A percentile compares a stretch with the other conserved stretches of the same genome.
Evolutionary conservation across 2,888 invertebrate genomes (phyloP).

Genomic region (Diarsia mendica): DNA sequence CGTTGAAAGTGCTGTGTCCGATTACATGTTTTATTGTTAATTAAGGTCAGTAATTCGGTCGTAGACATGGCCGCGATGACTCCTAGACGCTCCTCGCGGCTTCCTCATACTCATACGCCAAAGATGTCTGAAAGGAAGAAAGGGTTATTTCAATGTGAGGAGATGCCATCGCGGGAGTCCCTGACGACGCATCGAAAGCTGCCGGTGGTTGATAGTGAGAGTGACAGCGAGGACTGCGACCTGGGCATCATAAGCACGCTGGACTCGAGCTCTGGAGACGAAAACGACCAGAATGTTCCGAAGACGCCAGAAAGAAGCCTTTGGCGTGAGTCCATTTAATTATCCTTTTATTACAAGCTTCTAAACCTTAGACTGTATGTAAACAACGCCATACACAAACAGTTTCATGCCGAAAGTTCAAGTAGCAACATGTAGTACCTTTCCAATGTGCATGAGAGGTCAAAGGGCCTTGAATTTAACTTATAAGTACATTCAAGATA

Average conservation of each 20-base stretch:
- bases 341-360: not conserved
- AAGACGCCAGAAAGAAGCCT: conserved; percentile 81
- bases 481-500: conserved; percentile 25
- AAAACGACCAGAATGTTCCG: conserved; percentile 80
- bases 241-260: conserved; percentile 90
- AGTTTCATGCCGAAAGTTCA: not conserved
- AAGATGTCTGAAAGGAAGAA: conserved; percentile 92
- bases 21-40: conserved; percentile 64
- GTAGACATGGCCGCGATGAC: conserved; percentile 82
- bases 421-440: conserved; percentile 14
- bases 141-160: conserved; percentile 89
- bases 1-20: conserved; percentile 64
- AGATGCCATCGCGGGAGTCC: conserved; percentile 78
- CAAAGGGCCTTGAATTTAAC: conserved; percentile 35
- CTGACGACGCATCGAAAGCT: conserved; percentile 83
- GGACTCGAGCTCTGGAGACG: conserved; percentile 87
- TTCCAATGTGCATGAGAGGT: conserved; percentile 17
- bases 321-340: conserved; percentile 80
- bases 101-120: conserved; percentile 88
- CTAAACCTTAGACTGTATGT: conserved; percentile 2
- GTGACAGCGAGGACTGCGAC: conserved; percentile 89
- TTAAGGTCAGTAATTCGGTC: conserved; percentile 62
- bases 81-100: conserved; percentile 82
- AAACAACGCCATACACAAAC: conserved; percentile 7
- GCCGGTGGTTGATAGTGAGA: conserved; percentile 86